phyloP scores from a whole-genome alignment of 2,797 vertebrate genomes.

The Clarias fuscus region DNA sequence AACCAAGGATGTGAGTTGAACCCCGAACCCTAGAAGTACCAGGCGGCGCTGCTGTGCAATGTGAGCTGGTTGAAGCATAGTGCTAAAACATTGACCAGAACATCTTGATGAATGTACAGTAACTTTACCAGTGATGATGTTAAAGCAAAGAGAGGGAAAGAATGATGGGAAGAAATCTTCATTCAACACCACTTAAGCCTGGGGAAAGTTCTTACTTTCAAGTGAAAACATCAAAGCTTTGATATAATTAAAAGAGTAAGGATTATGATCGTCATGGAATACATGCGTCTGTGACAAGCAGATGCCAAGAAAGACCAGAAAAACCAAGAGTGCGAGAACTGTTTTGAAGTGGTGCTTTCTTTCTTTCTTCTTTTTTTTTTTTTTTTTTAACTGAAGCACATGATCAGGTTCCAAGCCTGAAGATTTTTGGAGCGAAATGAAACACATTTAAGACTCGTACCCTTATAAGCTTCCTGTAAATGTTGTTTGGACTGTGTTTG shows the following conservation, averaged over 20 bases:
- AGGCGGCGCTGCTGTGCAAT: neutral
- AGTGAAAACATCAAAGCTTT: neutral
- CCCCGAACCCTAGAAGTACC: too few species aligned
- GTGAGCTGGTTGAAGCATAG: neutral
- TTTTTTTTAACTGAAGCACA: neutral
- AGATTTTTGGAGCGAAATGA: too few species aligned
- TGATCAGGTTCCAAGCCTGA: neutral
- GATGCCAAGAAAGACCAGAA: neutral
- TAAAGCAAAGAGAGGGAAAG: neutral
- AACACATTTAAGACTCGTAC: neutral
- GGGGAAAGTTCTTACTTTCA: too few species aligned
- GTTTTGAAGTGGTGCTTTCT: neutral
- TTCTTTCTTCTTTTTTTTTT: too few species aligned
- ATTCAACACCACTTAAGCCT: too few species aligned
- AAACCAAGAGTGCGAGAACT: neutral
- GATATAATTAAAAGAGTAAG: neutral
- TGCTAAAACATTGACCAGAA: too few species aligned
- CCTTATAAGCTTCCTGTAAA: neutral
- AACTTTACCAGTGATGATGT: neutral
- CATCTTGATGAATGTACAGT: neutral
- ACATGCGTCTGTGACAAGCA: neutral
- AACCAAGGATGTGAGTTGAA: too few species aligned
- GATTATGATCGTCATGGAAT: too few species aligned
- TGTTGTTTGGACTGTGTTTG: neutral
- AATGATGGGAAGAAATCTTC: too few species aligned